Base-by-base conservation (phyloP, 2,113 vertebrate genomes). In the Anarrhichthys ocellatus region DNA sequence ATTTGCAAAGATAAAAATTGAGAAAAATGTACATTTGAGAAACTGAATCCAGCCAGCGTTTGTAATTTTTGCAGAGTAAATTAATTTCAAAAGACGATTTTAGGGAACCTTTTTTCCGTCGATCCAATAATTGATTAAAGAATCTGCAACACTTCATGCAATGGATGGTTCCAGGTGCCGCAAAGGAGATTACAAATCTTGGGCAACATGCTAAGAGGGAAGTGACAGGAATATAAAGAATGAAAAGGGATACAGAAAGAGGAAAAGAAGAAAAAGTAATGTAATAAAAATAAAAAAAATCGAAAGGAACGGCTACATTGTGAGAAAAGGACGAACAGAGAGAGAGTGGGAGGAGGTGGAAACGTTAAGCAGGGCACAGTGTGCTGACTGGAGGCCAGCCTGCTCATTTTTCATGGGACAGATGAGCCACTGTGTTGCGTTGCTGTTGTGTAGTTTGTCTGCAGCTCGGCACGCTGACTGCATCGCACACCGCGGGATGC, bases 401-500 rank as follows among this genome's bases (percentile, higher is more conserved):
- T 87, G 89, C 87, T 90, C 84, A 82, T 90, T 92, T 94, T 93
- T 92, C 88, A 91, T 77, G 80, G 91, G 93, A 93, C 91, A 89
- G 92, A 95, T 92, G 94, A 93, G 91, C 90, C 85, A 85, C 89
- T 81, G 88, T 86, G 88, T 89, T 11, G 63, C 62, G 52, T 84
- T 61, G 85, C 3, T 80, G 91, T 90, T 34, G 84, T 81, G 84
- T 63, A 86, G 91, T 85, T 81, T 79, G 87, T 88, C 84, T 87
- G 85, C 88, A 40, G 79, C 82, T 48, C 56, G 59, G 73, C 76
- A 63, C 52, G 76, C 84, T 78, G 88, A 89, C 88, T 77, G 81
- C 73, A 74, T 73, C 75, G 20, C 72, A 88, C 81, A 86, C 91
- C 8, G 79, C 87, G 24, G 89, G 91, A 80, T 5, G 62, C 83